Conservation (phyloP, 64 coral and sea anemone genomes). For the Dendrophyllia cribrosa region DNA sequence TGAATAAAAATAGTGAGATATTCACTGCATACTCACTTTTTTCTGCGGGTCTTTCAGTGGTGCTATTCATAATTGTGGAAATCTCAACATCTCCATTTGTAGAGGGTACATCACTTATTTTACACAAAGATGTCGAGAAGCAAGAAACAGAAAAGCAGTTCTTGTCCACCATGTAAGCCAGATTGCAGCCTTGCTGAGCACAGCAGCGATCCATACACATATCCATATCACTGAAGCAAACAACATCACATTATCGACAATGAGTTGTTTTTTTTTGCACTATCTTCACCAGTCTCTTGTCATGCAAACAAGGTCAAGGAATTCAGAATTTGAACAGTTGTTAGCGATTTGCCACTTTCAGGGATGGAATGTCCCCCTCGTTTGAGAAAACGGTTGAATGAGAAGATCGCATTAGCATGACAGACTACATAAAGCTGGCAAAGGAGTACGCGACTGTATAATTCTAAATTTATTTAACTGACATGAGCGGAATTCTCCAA, state of each 20-base stretch:
- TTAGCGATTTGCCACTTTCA: too few relatives aligned
- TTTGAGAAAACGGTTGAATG: too few relatives aligned
- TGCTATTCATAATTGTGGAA: constrained; percentile 78
- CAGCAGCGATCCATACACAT: constrained; percentile 90
- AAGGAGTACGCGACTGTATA: too few relatives aligned
- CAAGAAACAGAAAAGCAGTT: constrained; percentile 88
- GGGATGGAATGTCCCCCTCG: too few relatives aligned
- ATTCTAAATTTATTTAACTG: not conserved
- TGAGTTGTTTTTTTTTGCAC: too few relatives aligned
- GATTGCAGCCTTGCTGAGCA: constrained; percentile 64
- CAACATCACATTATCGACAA: not conserved
- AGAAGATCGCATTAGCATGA: too few relatives aligned
- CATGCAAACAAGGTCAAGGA: too few relatives aligned
- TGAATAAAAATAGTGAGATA: too few relatives aligned
- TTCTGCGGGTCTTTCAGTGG: constrained; percentile 43
- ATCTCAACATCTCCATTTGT: constrained; percentile 91
- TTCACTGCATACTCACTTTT: constrained; percentile 57
- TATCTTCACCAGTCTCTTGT: too few relatives aligned
- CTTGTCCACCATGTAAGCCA: constrained; percentile 88
- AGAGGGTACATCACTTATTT: constrained; percentile 63
- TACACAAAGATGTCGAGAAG: constrained; percentile 76
- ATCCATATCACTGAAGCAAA: constrained; percentile 63
- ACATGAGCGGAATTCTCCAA: too few relatives aligned
- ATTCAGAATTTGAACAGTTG: too few relatives aligned
- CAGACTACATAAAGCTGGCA: too few relatives aligned